phyloP scores from a whole-genome alignment of 2,888 invertebrate species.

The Pammene aurita region DNA sequence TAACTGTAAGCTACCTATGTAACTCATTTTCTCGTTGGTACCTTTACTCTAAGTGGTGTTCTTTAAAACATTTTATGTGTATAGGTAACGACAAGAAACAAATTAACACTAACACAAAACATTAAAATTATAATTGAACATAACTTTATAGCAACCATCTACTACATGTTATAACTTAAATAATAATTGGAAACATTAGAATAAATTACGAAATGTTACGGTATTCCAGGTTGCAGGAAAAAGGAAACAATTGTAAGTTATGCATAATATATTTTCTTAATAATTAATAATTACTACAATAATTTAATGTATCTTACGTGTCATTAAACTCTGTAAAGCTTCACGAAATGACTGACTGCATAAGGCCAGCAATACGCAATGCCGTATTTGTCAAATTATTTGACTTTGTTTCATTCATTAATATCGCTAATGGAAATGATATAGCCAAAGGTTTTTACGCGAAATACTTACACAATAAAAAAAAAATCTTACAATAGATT shows the following conservation, averaged over 20 bases:
- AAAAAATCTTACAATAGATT: neutral
- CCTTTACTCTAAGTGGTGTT: neutral
- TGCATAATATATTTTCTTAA: neutral
- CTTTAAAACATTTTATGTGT: slow-evolving; percentile 1
- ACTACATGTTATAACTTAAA: neutral
- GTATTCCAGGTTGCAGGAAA: neutral
- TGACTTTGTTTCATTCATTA: too few relatives aligned
- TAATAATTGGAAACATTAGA: slow-evolving; percentile 15
- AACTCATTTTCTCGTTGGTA: slow-evolving; percentile 2
- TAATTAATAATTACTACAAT: neutral
- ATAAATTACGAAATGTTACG: neutral
- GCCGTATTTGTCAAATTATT: too few relatives aligned
- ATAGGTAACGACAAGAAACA: neutral
- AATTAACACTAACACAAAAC: neutral
- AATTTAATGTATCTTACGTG: neutral
- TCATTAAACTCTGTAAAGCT: neutral
- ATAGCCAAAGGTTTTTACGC: too few relatives aligned
- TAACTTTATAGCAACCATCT: neutral
- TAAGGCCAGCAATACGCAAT: too few relatives aligned
- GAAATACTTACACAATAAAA: too few relatives aligned
- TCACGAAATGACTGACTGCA: too few relatives aligned
- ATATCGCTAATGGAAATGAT: too few relatives aligned
- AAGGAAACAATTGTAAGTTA: neutral
- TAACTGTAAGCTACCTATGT: neutral
- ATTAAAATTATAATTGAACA: slow-evolving; percentile 10